Evolutionary conservation across 2,797 vertebrate species (phyloP), one percentile per base, ranked within the genome.

Genomic region (Lophotriccus pileatus): DNA sequence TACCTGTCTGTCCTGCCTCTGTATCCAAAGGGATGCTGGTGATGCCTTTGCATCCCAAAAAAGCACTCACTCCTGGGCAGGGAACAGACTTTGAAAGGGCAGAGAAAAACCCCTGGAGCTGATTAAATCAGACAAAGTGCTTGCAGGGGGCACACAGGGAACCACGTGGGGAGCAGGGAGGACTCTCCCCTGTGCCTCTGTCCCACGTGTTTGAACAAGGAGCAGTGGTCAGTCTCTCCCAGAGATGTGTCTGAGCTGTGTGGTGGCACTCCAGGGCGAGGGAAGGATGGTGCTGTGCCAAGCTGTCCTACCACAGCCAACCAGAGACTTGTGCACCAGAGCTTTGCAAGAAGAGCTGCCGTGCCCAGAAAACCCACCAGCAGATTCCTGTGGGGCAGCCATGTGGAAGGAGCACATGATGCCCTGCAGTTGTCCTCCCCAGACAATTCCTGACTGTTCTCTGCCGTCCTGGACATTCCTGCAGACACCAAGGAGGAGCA

Each of bases 341-440:
- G 68, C 91, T 91, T 50, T 56, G 75, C 72, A 47, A 47, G 70
- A n/a, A 72, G 60, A 78, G 6, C 76, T 55, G 55, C 34, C 91
- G 11, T 86, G 82, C 43, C 63, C 15, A 3, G 75, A 74, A 55
- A 84, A 23, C 53, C 78, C 67, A 63, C 78, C 76, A 80, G 87
- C 91, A 89, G 25, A 78, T 94, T 92, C 88, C 89, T 16, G 0
- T 4, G 58, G 66, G 81, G 89, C 90, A 88, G 24, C 94, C 82
- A 9, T 67, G 87, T 84, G 87, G 80, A 96, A 91, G 94, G 63
- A 84, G 80, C 63, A 41, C 59, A 8, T 23, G 73, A 7, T 79
- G 69, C 32, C 63, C 76, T 84, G 74, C 72, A 10, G 25, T 88
- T 55, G 63, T 85, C 76, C 69, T 84, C 86, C 67, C 70, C 63